These are phyloP conservation scores for Trachurus trachurus DNA, from an alignment of 2,797 vertebrate genomes.

Conservation along the genomic window DNA sequence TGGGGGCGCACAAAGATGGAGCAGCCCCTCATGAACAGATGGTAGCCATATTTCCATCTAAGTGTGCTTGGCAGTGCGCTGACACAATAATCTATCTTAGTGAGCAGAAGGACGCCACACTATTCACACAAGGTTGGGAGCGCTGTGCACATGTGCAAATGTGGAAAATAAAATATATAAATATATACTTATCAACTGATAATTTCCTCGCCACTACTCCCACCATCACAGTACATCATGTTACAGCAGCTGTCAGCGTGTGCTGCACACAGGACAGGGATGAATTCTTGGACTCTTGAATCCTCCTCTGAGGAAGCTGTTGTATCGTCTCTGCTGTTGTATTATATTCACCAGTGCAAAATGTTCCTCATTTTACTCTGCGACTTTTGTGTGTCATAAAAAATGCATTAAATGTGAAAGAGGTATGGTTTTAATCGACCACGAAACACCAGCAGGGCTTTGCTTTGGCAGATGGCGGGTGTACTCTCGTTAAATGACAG, in stretches of 20 bases:
- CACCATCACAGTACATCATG: conserved; percentile 55
- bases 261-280: conserved; percentile 1
- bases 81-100: conserved; percentile 55
- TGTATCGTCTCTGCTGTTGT: background rate
- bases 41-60: conserved; percentile 62
- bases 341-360: background rate
- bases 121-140: conserved; percentile 13
- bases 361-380: background rate
- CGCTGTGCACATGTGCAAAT: conserved; percentile 9
- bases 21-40: conserved; percentile 57
- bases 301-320: background rate
- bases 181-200: conserved; percentile 21
- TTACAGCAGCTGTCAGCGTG: conserved; percentile 22
- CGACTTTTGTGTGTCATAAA: conserved; percentile 22
- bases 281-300: background rate
- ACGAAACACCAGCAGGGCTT: background rate
- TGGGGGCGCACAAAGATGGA: conserved; percentile 25
- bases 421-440: conserved; percentile 1
- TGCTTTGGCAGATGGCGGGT: conserved; percentile 35
- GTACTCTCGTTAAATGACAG: conserved; percentile 22
- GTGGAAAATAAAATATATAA: conserved; percentile 10
- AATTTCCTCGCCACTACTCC: conserved; percentile 1
- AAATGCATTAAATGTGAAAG: conserved; percentile 13
- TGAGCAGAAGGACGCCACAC: conserved; percentile 20
- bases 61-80: conserved; percentile 49